Evolutionary conservation across 2,797 vertebrate species (phyloP).

Genomic region (Betta splendens): DNA sequence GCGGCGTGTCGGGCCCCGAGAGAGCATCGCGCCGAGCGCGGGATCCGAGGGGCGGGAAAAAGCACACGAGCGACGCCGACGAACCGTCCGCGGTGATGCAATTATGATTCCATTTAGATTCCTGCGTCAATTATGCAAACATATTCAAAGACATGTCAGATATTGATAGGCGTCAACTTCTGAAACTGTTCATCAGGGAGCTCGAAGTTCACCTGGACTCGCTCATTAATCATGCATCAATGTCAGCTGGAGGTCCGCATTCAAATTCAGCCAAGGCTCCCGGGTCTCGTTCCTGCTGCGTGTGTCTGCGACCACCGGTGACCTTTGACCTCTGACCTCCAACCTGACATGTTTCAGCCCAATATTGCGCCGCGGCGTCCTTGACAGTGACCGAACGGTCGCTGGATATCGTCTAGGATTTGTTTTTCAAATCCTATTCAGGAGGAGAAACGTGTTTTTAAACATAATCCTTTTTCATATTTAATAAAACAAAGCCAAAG

Average conservation of each 20-base stretch:
- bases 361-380: conserved; percentile 1
- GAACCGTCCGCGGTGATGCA: conserved; percentile 69
- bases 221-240: conserved; percentile 77
- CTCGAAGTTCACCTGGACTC: conserved; percentile 65
- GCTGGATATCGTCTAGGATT: no score
- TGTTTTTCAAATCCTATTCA: no score
- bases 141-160: conserved; percentile 77
- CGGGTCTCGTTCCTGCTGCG: neutral
- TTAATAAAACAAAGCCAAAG: neutral
- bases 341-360: neutral
- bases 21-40: conserved; percentile 42
- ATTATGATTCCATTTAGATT: conserved; percentile 79
- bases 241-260: conserved; percentile 75
- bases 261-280: conserved; percentile 57
- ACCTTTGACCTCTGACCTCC: conserved; percentile 26
- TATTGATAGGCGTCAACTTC: conserved; percentile 75
- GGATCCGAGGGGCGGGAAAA: conserved; percentile 57
- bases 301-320: conserved; percentile 11
- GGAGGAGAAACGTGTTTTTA: neutral
- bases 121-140: conserved; percentile 78
- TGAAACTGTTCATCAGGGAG: conserved; percentile 72
- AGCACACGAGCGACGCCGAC: conserved; percentile 45
- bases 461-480: neutral
- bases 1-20: conserved; percentile 35
- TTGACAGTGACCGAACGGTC: neutral